Conservation (phyloP, 1,140 invertebrate genomes). For the Drosophila prosaltans region DNA sequence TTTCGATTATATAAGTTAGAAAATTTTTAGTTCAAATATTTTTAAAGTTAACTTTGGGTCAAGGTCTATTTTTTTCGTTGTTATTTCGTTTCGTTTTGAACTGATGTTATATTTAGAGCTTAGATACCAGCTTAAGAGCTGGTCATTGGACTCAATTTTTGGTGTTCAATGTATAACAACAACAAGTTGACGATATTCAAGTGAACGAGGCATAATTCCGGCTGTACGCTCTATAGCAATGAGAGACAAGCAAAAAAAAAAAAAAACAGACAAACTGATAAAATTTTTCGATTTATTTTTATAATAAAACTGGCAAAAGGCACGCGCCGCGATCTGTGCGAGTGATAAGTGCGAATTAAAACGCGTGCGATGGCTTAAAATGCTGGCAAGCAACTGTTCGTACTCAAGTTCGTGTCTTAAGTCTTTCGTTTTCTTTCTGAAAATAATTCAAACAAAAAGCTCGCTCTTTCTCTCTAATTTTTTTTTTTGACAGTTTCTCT, state of each 20-base stretch:
- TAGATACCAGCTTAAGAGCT: conserved; percentile 41
- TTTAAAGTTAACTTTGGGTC: conserved; percentile 33
- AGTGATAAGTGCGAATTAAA: conserved; percentile 18
- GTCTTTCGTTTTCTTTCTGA: conserved; percentile 60
- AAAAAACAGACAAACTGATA: conserved; percentile 36
- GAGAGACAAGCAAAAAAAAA: not conserved
- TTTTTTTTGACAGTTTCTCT: not conserved
- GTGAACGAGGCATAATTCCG: conserved; percentile 72
- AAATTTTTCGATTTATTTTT: conserved; percentile 45
- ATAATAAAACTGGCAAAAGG: conserved; percentile 40
- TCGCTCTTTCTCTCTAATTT: conserved; percentile 17
- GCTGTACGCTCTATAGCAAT: conserved; percentile 23
- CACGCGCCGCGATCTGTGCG: conserved; percentile 39
- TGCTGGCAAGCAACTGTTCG: conserved; percentile 56
- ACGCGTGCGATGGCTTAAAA: conserved; percentile 58
- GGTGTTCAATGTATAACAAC: conserved; percentile 53
- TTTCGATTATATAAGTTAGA: conserved; percentile 32
- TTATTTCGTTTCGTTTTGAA: conserved; percentile 1
- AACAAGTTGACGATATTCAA: conserved; percentile 27
- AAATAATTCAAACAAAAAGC: conserved; percentile 37
- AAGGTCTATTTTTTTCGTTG: conserved; percentile 32
- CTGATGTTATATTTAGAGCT: conserved; percentile 23
- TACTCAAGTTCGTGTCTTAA: conserved; percentile 55
- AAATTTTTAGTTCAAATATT: conserved; percentile 18
- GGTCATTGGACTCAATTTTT: conserved; percentile 76